Percentiles rank a stretch among this genome's conserved stretches.
Conservation (phyloP, 2,113 vertebrate species). For the Phasianus colchicus region DNA sequence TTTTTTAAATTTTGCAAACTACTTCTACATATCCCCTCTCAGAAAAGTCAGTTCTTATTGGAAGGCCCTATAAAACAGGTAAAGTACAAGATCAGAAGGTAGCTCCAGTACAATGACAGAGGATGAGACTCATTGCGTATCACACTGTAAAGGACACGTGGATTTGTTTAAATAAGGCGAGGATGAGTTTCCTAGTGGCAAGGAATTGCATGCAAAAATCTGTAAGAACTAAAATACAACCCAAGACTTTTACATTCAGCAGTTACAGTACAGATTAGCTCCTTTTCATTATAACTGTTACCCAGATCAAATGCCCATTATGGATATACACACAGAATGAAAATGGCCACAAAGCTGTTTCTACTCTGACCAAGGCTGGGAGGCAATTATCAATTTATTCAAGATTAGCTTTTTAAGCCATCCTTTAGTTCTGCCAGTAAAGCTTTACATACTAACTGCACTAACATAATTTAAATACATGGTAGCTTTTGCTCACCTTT, state of each 20-base stretch:
- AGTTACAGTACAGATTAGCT: not conserved
- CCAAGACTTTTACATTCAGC: not conserved
- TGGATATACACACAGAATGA: not conserved
- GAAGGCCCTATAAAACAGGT: not conserved
- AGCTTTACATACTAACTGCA: not conserved
- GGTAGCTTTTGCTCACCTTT: not conserved
- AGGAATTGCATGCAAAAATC: conserved; percentile 17
- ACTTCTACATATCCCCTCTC: not conserved
- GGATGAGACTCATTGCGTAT: not conserved
- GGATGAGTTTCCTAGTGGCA: not conserved
- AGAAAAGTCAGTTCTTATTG: not conserved
- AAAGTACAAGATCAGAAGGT: not conserved
- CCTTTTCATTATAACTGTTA: not conserved
- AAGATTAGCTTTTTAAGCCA: not conserved
- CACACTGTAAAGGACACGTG: not conserved
- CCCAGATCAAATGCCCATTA: not conserved
- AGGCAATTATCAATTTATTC: not conserved
- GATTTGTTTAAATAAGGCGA: not conserved
- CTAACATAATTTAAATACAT: not conserved
- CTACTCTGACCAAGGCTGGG: not conserved
- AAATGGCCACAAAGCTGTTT: not conserved
- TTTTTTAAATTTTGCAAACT: not conserved
- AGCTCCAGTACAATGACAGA: not conserved
- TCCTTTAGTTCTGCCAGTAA: not conserved
- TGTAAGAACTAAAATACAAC: not conserved